phyloP scores from a whole-genome alignment of 2,797 vertebrate genomes.

The Holocentrus rufus region DNA sequence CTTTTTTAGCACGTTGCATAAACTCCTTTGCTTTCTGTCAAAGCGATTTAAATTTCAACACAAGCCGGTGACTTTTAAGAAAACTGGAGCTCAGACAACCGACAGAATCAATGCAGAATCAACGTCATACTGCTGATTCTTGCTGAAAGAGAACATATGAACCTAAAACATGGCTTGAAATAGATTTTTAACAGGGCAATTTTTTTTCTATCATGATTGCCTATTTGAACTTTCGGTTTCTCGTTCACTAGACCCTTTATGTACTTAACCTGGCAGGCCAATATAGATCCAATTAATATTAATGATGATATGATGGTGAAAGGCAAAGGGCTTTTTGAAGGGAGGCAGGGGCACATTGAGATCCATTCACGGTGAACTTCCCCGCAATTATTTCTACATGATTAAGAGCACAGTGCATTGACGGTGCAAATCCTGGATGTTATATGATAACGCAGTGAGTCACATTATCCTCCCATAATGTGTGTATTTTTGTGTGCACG shows the following conservation, averaged over 20 bases:
- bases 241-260: conserved; percentile 27
- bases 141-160: background rate
- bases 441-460: background rate
- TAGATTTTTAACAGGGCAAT: conserved; percentile 17
- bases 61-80: conserved; percentile 21
- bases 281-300: conserved; percentile 30
- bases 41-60: conserved; percentile 34
- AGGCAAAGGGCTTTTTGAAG: background rate
- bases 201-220: conserved; percentile 32
- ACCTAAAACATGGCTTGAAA: background rate
- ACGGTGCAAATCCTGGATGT: conserved; percentile 2
- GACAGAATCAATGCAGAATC: no score
- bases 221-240: conserved; percentile 11
- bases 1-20: conserved; percentile 33
- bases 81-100: conserved; percentile 13
- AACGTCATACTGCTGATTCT: conserved; percentile 10
- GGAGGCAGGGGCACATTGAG: background rate
- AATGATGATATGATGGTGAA: conserved; percentile 11
- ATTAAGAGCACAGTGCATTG: background rate
- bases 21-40: conserved; percentile 28
- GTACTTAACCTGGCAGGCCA: conserved; percentile 13
- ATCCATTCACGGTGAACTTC: conserved; percentile 1
- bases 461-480: background rate
- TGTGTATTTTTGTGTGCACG: conserved; percentile 9
- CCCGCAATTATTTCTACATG: background rate